phyloP scores from a whole-genome alignment of 92 coral and sea anemone genomes.

The Phenganax subtilis region DNA sequence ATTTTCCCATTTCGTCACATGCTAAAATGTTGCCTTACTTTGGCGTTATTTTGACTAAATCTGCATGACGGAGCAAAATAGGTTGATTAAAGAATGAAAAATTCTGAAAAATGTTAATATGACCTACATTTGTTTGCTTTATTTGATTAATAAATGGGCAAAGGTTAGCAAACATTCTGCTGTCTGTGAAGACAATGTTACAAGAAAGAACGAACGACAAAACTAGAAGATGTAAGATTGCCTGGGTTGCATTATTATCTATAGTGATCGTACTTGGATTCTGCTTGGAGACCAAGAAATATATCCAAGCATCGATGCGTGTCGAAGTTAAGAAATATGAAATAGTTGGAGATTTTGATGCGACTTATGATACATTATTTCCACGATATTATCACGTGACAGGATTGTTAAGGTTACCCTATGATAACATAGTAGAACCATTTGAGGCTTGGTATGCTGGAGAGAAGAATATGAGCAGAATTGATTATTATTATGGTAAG shows the following conservation, averaged over 20 bases:
- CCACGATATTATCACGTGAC: slow-evolving; percentile 83
- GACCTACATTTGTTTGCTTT: not conserved
- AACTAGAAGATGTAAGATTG: slow-evolving; percentile 13
- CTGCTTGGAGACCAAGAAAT: slow-evolving; percentile 54
- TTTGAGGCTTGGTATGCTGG: slow-evolving; percentile 99
- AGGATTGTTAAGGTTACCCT: slow-evolving; percentile 78
- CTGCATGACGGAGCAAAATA: not conserved
- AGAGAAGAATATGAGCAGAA: slow-evolving; percentile 79
- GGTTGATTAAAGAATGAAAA: not conserved
- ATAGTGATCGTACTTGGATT: slow-evolving; percentile 53
- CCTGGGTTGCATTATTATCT: slow-evolving; percentile 50
- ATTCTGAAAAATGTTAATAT: not conserved
- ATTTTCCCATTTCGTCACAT: not conserved
- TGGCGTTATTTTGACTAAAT: not conserved
- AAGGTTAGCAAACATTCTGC: not conserved
- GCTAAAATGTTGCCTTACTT: not conserved
- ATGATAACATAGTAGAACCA: slow-evolving; percentile 85
- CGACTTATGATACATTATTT: slow-evolving; percentile 41
- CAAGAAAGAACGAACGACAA: not conserved
- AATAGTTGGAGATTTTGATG: slow-evolving; percentile 62
- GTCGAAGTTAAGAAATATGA: slow-evolving; percentile 46
- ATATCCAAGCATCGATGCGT: slow-evolving; percentile 38
- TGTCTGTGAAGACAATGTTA: slow-evolving; percentile 2
- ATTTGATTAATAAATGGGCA: not conserved
- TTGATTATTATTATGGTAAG: slow-evolving; percentile 93